Conservation (phyloP, 2,888 invertebrate genomes). For the Nomada hirtipes region DNA sequence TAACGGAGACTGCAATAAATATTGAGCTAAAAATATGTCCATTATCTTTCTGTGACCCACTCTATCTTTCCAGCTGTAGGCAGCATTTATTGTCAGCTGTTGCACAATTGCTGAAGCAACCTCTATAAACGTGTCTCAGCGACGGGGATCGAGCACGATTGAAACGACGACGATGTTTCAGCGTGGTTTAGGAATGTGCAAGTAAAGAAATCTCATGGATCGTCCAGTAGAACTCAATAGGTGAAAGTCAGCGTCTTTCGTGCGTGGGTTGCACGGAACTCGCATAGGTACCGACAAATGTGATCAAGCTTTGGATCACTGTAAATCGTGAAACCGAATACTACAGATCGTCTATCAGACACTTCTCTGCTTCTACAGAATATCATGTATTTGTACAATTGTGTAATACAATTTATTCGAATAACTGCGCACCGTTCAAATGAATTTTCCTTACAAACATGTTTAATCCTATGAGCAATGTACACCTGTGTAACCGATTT, state of each 20-base stretch:
- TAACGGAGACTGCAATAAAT: background rate
- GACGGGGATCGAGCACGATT: slow-evolving; percentile 19
- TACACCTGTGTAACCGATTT: background rate
- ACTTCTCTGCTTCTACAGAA: background rate
- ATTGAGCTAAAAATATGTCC: too few relatives aligned
- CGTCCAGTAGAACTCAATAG: slow-evolving; percentile 48
- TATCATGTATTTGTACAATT: slow-evolving; percentile 5
- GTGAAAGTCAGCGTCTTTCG: slow-evolving; percentile 69
- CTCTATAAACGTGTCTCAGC: background rate
- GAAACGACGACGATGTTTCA: slow-evolving; percentile 21
- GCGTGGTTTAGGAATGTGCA: slow-evolving; percentile 48
- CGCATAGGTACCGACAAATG: slow-evolving; percentile 40
- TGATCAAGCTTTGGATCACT: slow-evolving; percentile 42
- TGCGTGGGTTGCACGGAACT: slow-evolving; percentile 60
- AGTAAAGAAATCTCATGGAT: slow-evolving; percentile 41
- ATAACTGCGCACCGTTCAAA: too few relatives aligned
- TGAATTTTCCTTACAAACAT: background rate
- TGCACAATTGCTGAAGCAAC: background rate
- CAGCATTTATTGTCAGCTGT: background rate
- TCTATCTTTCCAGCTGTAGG: background rate
- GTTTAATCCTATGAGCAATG: background rate
- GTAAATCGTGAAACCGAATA: background rate
- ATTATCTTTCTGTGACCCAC: too few relatives aligned
- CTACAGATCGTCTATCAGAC: background rate
- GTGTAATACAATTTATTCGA: background rate